A percentile compares a stretch with the other conserved stretches of the same genome.
phyloP scores from a whole-genome alignment of 2,113 vertebrate genomes.

The Emydocephalus ijimae region DNA sequence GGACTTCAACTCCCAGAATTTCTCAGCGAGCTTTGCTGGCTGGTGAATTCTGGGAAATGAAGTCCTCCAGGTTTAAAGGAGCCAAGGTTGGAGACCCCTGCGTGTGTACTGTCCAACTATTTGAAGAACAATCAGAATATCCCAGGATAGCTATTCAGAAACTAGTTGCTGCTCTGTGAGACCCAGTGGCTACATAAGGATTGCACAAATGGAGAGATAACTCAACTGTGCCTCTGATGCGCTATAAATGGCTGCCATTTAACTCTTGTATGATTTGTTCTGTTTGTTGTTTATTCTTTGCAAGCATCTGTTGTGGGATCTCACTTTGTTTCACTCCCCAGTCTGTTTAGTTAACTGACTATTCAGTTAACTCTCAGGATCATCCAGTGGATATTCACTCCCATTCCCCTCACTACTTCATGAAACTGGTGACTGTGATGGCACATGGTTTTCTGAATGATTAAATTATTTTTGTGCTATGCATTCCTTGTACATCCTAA shows the following conservation, averaged over 20 bases:
- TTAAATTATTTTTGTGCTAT: conserved; percentile 37
- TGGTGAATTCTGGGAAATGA: too few relatives aligned
- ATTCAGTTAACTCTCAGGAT: not conserved
- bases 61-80: too few relatives aligned
- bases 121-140: conserved; percentile 7
- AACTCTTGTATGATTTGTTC: not conserved
- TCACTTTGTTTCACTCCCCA: not conserved
- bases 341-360: not conserved
- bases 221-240: conserved; percentile 10
- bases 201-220: conserved; percentile 8
- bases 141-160: conserved; percentile 10
- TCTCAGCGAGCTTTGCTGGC: too few relatives aligned
- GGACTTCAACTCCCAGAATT: too few relatives aligned
- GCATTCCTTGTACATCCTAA: conserved; percentile 2
- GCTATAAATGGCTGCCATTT: conserved; percentile 18
- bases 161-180: not conserved
- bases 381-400: not conserved
- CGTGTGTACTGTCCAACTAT: not conserved
- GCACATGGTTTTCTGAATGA: conserved; percentile 9
- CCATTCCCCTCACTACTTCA: not conserved
- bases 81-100: too few relatives aligned
- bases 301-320: conserved; percentile 20
- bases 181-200: conserved; percentile 5
- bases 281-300: conserved; percentile 14
- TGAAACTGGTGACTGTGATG: not conserved